Evolutionary conservation across 53 echinoderm and acorn worm genomes (phyloP).

Genomic region (Echinometra lucunter): DNA sequence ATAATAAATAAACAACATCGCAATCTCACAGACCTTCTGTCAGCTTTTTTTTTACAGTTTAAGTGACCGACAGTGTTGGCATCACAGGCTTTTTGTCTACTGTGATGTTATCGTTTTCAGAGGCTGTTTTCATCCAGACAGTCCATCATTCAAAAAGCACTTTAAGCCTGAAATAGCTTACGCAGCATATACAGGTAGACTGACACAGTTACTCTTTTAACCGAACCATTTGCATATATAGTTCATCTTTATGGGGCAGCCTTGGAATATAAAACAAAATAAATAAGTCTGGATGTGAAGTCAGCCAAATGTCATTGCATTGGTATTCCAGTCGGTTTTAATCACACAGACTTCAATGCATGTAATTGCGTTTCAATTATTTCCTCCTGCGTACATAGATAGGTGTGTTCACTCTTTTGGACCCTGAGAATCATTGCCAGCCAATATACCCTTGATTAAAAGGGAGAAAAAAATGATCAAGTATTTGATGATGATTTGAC

Average conservation of each 20-base stretch:
- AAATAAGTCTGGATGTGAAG: neutral
- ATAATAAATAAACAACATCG: too few species aligned
- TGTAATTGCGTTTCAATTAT: slow-evolving; percentile 41
- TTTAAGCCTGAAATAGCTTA: too few species aligned
- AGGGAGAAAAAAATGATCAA: neutral
- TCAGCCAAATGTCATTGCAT: neutral
- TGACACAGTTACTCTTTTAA: neutral
- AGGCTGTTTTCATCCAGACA: too few species aligned
- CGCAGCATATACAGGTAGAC: too few species aligned
- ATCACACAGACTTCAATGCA: slow-evolving; percentile 23
- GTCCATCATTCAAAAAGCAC: too few species aligned
- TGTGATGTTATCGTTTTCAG: too few species aligned
- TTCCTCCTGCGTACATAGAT: neutral
- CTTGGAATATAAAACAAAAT: neutral
- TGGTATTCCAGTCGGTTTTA: neutral
- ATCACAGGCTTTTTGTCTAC: too few species aligned
- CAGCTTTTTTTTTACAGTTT: too few species aligned
- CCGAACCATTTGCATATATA: neutral
- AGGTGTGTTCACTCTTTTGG: neutral
- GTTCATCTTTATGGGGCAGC: neutral
- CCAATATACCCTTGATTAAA: neutral
- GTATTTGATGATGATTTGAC: neutral
- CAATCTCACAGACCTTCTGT: too few species aligned
- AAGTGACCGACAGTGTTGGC: too few species aligned
- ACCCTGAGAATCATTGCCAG: neutral